These are phyloP conservation scores for Pantala flavescens DNA, from an alignment of 1,140 invertebrate genomes.

Conservation along the genomic window DNA sequence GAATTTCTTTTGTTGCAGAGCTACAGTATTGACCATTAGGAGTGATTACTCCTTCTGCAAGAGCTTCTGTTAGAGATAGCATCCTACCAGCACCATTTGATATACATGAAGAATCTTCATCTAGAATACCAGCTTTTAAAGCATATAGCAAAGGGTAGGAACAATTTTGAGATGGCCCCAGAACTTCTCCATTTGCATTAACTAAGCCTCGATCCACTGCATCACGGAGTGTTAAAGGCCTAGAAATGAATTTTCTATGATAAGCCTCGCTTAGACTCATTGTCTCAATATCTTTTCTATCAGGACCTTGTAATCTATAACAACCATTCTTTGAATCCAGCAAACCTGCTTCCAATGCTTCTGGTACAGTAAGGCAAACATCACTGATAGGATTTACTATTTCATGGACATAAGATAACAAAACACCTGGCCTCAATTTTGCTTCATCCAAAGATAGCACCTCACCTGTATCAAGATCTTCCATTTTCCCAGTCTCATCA, in stretches of 20 bases:
- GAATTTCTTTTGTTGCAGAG: slow-evolving; percentile 53
- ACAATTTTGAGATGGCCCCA: slow-evolving; percentile 62
- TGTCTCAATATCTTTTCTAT: slow-evolving; percentile 45
- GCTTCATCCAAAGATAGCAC: slow-evolving; percentile 69
- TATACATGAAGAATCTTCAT: slow-evolving; percentile 68
- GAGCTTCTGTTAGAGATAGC: slow-evolving; percentile 71
- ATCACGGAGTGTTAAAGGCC: slow-evolving; percentile 84
- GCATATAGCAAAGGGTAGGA: slow-evolving; percentile 73
- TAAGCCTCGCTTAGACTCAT: slow-evolving; percentile 69
- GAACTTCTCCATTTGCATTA: slow-evolving; percentile 64
- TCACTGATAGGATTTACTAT: slow-evolving; percentile 68
- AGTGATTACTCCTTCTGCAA: slow-evolving; percentile 64
- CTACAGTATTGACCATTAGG: slow-evolving; percentile 61
- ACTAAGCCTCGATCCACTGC: slow-evolving; percentile 69
- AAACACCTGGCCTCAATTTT: slow-evolving; percentile 53
- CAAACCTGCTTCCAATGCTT: slow-evolving; percentile 65
- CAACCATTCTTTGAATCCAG: slow-evolving; percentile 67
- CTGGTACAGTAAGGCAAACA: slow-evolving; percentile 64
- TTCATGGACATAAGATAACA: slow-evolving; percentile 66
- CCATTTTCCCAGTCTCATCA: slow-evolving; percentile 57
- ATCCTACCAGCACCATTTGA: slow-evolving; percentile 64
- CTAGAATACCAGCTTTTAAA: slow-evolving; percentile 71
- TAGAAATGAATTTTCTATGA: slow-evolving; percentile 64
- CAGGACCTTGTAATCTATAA: slow-evolving; percentile 35
- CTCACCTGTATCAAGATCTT: slow-evolving; percentile 73